Base-by-base conservation (phyloP, 2,888 invertebrate genomes). In the Lampropteryx suffumata region DNA sequence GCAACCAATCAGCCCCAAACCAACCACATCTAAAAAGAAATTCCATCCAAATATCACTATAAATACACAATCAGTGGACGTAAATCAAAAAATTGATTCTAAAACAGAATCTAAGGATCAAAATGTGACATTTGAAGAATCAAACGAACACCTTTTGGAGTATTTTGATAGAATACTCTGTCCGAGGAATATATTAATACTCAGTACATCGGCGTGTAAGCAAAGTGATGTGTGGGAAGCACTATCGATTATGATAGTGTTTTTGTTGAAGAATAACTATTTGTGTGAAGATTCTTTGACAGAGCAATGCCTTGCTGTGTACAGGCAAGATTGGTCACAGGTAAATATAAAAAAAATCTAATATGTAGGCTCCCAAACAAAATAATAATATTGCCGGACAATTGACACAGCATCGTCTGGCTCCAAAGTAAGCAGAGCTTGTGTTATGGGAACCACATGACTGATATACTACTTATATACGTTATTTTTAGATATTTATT, bases 311-410 rank as follows among this genome's bases (percentile, higher is more conserved):
- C 79, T 94, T 28, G 92, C 93, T 0, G 90, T 95, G 9, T 94
- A 94, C 50, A 91, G 93, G 61, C 91, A 92, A 57, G 93, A 94
- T 50, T 95, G 94, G 94, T 77, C 92, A 0, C 85, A 91, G 79
- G 93, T 92, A 43, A 27, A n/a, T 5, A 27, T 5, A 10, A 10
- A 3, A 26, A n/a, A n/a, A n/a, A n/a, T 21, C 21, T 21, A 21
- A 21, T 21, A 3, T 21, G 5, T 5, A n/a, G n/a, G n/a, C n/a
- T n/a, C n/a, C n/a, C n/a, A n/a, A n/a, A n/a, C n/a, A n/a, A n/a
- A n/a, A n/a, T n/a, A n/a, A n/a, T n/a, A n/a, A n/a, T n/a, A n/a
- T n/a, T n/a, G n/a, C n/a, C n/a, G n/a, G n/a, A n/a, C n/a, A n/a
- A n/a, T n/a, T n/a, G n/a, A n/a, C n/a, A n/a, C n/a, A n/a, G n/a